These are phyloP conservation scores for Tachina lurida DNA, from an alignment of 2,888 invertebrate species.

Conservation along the genomic window DNA sequence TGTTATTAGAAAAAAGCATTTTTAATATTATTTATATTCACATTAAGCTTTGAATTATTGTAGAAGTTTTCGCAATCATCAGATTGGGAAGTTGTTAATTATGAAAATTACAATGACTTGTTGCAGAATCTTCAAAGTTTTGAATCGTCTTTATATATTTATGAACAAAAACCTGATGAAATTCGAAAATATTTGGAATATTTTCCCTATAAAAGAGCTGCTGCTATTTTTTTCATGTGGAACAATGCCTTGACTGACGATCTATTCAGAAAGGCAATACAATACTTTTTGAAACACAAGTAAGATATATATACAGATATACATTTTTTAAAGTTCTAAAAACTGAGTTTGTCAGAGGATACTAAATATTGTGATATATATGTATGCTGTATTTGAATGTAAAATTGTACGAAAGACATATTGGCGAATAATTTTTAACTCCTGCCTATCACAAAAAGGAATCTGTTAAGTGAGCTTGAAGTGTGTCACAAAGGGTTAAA, in stretches of 20 bases:
- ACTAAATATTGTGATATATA: too few relatives aligned
- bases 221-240: slow-evolving; percentile 84
- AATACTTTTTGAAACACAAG: slow-evolving; percentile 78
- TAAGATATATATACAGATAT: slow-evolving; percentile 71
- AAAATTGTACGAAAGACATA: too few relatives aligned
- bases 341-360: too few relatives aligned
- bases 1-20: not conserved
- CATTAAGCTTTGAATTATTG: not conserved
- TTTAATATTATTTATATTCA: too few relatives aligned
- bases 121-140: too few relatives aligned
- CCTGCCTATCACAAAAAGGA: too few relatives aligned
- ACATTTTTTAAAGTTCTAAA: too few relatives aligned
- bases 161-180: slow-evolving; percentile 91
- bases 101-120: too few relatives aligned
- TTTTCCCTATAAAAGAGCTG: slow-evolving; percentile 87
- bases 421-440: too few relatives aligned
- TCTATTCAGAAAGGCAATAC: slow-evolving; percentile 79
- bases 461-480: too few relatives aligned
- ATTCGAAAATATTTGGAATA: slow-evolving; percentile 82
- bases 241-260: slow-evolving; percentile 77
- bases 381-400: too few relatives aligned
- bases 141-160: slow-evolving; percentile 88
- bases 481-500: too few relatives aligned
- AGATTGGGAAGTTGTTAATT: not conserved
- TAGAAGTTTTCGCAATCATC: slow-evolving; percentile 83